phyloP scores from a whole-genome alignment of 2,888 invertebrate genomes.

The Heteromurus nitidus region DNA sequence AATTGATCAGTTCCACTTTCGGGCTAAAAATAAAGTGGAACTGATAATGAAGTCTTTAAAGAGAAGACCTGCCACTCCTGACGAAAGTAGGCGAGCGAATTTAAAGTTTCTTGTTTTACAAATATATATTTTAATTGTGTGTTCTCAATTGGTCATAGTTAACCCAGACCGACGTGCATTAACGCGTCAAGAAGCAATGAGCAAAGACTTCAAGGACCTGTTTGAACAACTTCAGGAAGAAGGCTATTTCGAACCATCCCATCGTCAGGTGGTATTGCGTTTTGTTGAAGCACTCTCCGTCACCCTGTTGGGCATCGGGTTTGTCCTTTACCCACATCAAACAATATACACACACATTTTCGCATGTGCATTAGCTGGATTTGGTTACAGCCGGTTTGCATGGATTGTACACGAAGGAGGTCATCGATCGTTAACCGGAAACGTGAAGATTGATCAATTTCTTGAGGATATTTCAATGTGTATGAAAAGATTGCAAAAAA shows the following conservation, averaged over 20 bases:
- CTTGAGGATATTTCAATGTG: conserved; percentile 55
- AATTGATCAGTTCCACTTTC: conserved; percentile 48
- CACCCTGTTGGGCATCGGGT: background rate
- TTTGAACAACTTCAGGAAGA: conserved; percentile 20
- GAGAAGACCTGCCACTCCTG: conserved; percentile 17
- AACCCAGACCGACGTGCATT: background rate
- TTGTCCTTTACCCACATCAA: background rate
- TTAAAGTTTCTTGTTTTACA: background rate
- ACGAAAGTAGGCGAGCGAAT: conserved; percentile 18
- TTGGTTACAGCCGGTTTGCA: conserved; percentile 1
- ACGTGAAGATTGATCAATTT: conserved; percentile 11
- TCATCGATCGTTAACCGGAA: conserved; percentile 38
- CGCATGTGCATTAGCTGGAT: background rate
- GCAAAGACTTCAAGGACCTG: conserved; percentile 18
- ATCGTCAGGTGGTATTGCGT: background rate
- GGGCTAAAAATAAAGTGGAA: conserved; percentile 25
- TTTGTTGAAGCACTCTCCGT: background rate
- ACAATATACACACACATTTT: background rate
- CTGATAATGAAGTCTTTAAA: conserved; percentile 43
- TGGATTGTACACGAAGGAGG: conserved; percentile 52
- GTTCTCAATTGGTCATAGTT: background rate
- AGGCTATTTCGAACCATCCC: conserved; percentile 22
- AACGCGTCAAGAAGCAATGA: conserved; percentile 12
- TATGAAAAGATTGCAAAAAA: too few species aligned
- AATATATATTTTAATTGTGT: background rate